Conservation (phyloP, 1,140 invertebrate species). For the Teleogryllus occipitalis region DNA sequence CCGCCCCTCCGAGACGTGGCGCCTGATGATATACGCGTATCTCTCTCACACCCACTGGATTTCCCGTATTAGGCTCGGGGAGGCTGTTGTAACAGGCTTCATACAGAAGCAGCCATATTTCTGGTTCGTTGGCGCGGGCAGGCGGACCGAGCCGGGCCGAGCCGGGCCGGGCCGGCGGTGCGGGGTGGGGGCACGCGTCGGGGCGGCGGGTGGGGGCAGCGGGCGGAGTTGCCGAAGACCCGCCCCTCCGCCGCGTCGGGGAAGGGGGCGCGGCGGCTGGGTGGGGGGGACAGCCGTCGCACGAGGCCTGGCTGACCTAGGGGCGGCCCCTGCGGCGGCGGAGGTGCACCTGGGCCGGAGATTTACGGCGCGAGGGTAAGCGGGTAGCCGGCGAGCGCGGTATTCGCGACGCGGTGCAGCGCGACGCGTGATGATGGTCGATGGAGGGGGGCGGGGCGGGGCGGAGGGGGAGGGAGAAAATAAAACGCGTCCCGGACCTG, state of each 20-base stretch:
- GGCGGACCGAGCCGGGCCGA: background rate
- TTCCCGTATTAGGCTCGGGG: background rate
- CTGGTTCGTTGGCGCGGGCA: constrained; percentile 9
- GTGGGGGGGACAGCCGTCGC: constrained; percentile 8
- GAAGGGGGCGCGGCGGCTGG: no score
- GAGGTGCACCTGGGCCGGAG: background rate
- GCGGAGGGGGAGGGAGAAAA: no score
- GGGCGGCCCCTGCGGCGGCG: background rate
- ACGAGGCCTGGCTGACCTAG: background rate
- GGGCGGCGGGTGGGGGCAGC: background rate
- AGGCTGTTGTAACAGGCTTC: background rate
- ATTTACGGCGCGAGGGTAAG: background rate
- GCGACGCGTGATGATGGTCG: no score
- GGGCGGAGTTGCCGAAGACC: constrained; percentile 22
- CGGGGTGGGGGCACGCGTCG: background rate
- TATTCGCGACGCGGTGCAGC: no score
- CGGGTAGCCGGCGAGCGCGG: background rate
- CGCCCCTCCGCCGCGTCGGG: constrained; percentile 9
- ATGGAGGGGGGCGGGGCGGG: no score
- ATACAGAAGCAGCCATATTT: constrained; percentile 19
- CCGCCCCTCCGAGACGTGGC: background rate
- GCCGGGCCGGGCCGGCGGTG: background rate
- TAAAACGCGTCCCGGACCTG: no score
- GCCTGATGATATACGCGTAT: background rate
- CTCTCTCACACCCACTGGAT: constrained; percentile 3